phyloP scores from a whole-genome alignment of 2,888 invertebrate species.

The Noctua comes region DNA sequence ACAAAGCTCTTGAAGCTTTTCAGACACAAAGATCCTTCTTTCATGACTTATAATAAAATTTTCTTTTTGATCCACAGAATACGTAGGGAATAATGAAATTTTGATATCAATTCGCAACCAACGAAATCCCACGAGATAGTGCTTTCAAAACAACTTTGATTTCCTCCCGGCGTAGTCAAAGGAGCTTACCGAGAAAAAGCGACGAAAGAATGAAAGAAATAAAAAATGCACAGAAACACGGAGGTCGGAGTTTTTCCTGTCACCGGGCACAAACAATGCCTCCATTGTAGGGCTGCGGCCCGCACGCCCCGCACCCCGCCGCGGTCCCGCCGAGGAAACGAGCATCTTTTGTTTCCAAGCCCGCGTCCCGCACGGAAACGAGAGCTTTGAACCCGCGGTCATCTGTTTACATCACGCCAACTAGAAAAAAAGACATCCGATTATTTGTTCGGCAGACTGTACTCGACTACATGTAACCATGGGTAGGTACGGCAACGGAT shows the following conservation, averaged over 20 bases:
- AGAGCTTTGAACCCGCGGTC: constrained; percentile 88
- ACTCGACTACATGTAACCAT: constrained; percentile 27
- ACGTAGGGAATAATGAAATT: constrained; percentile 59
- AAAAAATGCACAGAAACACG: constrained; percentile 90
- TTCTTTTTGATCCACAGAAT: constrained; percentile 54
- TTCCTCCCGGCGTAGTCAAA: constrained; percentile 84
- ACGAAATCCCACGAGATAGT: constrained; percentile 72
- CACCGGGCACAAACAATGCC: constrained; percentile 90
- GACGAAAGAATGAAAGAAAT: constrained; percentile 83
- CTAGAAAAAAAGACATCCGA: constrained; percentile 82
- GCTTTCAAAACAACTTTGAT: constrained; percentile 85
- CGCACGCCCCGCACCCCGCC: constrained; percentile 71
- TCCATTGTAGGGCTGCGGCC: constrained; percentile 82
- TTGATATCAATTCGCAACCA: constrained; percentile 63
- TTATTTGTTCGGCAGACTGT: constrained; percentile 72
- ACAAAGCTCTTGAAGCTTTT: constrained; percentile 42
- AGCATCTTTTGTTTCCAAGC: constrained; percentile 89
- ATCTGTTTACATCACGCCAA: constrained; percentile 87
- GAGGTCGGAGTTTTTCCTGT: constrained; percentile 91
- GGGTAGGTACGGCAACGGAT: constrained; percentile 22
- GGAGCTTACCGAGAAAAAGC: constrained; percentile 83
- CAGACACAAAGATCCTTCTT: constrained; percentile 31
- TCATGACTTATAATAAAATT: constrained; percentile 45
- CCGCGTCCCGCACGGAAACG: constrained; percentile 81
- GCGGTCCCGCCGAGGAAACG: constrained; percentile 86